Conservation (phyloP, 2,888 invertebrate species). For the Amiota minor region DNA sequence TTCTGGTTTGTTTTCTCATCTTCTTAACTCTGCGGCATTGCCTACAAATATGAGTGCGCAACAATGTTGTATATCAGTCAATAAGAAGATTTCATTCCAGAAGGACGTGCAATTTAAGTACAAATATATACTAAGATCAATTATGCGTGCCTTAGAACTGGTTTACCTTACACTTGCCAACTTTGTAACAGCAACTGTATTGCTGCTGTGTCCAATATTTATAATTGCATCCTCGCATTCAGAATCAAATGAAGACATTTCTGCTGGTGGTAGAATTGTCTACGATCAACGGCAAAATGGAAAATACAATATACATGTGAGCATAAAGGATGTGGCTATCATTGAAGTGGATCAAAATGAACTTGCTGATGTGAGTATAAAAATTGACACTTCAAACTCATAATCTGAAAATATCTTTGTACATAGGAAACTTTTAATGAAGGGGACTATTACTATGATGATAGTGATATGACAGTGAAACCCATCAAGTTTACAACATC, state of each 20-base stretch:
- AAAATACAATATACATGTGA: slow-evolving; percentile 85
- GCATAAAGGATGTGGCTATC: slow-evolving; percentile 84
- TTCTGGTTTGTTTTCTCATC: background rate
- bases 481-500: slow-evolving; percentile 60
- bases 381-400: slow-evolving; percentile 33
- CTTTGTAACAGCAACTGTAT: too few species aligned
- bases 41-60: slow-evolving; percentile 20
- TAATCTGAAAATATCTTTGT: slow-evolving; percentile 71
- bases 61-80: background rate
- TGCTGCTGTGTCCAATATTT: background rate
- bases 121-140: too few species aligned
- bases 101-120: slow-evolving; percentile 8
- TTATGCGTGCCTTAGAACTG: slow-evolving; percentile 13
- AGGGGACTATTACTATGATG: slow-evolving; percentile 72
- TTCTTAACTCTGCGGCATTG: background rate
- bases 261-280: slow-evolving; percentile 48
- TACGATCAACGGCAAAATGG: slow-evolving; percentile 85
- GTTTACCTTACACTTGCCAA: background rate
- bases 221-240: background rate
- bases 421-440: slow-evolving; percentile 61
- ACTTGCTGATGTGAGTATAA: slow-evolving; percentile 68
- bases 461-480: slow-evolving; percentile 69
- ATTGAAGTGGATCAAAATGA: slow-evolving; percentile 75
- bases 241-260: slow-evolving; percentile 20
- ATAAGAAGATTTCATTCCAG: background rate